A percentile compares a stretch with the other conserved stretches of the same genome.
Conservation (phyloP, 2,113 vertebrate genomes). For the Phaethon lepturus region DNA sequence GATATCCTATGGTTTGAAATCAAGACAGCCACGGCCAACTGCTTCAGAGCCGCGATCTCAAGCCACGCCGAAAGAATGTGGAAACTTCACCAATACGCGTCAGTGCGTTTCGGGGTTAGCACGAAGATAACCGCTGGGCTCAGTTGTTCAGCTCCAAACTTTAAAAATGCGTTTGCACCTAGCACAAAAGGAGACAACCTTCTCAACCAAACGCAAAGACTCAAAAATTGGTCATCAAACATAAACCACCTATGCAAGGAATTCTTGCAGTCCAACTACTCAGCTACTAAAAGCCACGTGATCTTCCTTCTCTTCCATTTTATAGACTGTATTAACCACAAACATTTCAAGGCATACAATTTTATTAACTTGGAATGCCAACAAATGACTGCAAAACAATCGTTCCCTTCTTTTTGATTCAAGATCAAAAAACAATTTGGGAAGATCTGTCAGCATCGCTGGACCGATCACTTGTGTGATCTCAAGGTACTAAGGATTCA, state of each 20-base stretch:
- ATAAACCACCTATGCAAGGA: neutral
- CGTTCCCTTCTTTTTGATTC: neutral
- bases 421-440: neutral
- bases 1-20: conserved; percentile 33
- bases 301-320: neutral
- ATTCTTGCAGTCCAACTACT: neutral
- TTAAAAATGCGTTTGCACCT: neutral
- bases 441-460: neutral
- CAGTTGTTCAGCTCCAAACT: neutral
- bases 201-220: neutral
- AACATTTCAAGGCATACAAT: neutral
- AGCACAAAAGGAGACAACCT: neutral
- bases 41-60: neutral
- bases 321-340: neutral
- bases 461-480: neutral
- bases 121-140: neutral
- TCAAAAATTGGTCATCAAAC: neutral
- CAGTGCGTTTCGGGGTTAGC: neutral
- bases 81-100: neutral
- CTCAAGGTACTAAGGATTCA: neutral
- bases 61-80: neutral
- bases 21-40: neutral
- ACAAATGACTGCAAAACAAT: neutral
- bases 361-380: neutral
- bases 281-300: neutral